A percentile compares a stretch with the other conserved stretches of the same genome.
Evolutionary conservation across 2,113 vertebrate genomes (phyloP).

Genomic region (Muntiacus reevesi): DNA sequence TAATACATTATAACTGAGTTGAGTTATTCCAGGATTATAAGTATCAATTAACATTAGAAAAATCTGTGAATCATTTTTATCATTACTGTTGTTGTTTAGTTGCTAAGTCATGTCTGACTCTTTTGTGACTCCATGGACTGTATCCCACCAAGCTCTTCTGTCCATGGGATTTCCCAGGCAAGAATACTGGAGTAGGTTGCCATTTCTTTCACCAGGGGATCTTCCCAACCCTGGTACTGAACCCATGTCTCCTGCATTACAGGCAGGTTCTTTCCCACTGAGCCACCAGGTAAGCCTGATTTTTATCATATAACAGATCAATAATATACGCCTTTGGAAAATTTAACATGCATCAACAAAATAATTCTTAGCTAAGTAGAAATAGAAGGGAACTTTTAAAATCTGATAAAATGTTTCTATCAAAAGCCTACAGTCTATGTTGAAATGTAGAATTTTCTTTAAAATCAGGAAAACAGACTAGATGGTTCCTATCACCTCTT

Average conservation of each 20-base stretch:
- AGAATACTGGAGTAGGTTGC: background rate
- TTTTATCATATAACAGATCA: background rate
- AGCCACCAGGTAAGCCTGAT: background rate
- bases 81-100: background rate
- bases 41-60: slow-evolving; percentile 5
- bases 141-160: background rate
- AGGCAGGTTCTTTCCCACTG: background rate
- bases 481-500: background rate
- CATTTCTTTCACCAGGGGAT: background rate
- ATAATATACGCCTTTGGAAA: background rate
- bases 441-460: background rate
- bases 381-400: background rate
- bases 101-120: background rate
- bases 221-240: background rate
- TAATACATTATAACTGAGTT: background rate
- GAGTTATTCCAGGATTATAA: background rate
- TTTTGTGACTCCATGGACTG: rapidly evolving
- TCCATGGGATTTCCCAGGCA: background rate
- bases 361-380: background rate
- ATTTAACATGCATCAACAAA: background rate
- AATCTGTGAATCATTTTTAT: background rate
- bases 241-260: background rate
- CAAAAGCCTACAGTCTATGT: background rate
- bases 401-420: background rate
- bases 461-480: background rate